These are phyloP conservation scores for Cetoscarus ocellatus DNA, from an alignment of 2,797 vertebrate species.

Conservation along the genomic window DNA sequence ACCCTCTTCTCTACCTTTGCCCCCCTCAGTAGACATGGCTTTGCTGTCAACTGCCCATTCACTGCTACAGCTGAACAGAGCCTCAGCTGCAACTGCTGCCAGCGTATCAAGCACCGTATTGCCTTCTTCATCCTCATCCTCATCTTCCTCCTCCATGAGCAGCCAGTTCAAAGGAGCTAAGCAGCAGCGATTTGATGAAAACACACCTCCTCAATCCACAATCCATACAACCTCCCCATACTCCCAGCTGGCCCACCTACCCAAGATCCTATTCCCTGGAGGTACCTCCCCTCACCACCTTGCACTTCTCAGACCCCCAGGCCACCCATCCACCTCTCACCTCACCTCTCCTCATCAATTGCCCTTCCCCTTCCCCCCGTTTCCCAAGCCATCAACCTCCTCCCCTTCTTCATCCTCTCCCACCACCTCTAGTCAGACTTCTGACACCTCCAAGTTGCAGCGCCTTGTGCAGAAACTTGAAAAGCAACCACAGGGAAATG, in stretches of 20 bases:
- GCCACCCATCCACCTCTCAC: conserved; percentile 77
- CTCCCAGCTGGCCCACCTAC: conserved; percentile 85
- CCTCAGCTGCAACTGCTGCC: conserved; percentile 78
- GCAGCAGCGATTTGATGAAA: conserved; percentile 87
- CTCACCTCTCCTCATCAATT: conserved; percentile 83
- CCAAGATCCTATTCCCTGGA: conserved; percentile 87
- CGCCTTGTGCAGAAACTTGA: conserved; percentile 93
- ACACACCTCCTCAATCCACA: conserved; percentile 84
- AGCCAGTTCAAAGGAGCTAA: conserved; percentile 83
- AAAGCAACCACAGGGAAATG: conserved; percentile 81
- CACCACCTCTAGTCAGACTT: conserved; percentile 76
- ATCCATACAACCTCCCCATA: conserved; percentile 82
- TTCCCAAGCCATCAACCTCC: conserved; percentile 82
- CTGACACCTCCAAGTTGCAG: conserved; percentile 94
- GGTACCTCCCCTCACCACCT: conserved; percentile 82
- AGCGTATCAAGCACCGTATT: conserved; percentile 60
- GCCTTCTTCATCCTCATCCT: conserved; percentile 75
- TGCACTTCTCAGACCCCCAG: conserved; percentile 77
- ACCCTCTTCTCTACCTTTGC: conserved; percentile 84
- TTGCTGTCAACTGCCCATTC: conserved; percentile 87
- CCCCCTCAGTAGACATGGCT: conserved; percentile 87
- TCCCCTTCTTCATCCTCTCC: conserved; percentile 82
- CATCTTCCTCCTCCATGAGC: conserved; percentile 78
- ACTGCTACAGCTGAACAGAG: conserved; percentile 85
- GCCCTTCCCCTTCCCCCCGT: conserved; percentile 85